Percentiles rank a stretch among this genome's conserved stretches.
phyloP scores from a whole-genome alignment of 2,888 invertebrate species.

The Panopea generosa region DNA sequence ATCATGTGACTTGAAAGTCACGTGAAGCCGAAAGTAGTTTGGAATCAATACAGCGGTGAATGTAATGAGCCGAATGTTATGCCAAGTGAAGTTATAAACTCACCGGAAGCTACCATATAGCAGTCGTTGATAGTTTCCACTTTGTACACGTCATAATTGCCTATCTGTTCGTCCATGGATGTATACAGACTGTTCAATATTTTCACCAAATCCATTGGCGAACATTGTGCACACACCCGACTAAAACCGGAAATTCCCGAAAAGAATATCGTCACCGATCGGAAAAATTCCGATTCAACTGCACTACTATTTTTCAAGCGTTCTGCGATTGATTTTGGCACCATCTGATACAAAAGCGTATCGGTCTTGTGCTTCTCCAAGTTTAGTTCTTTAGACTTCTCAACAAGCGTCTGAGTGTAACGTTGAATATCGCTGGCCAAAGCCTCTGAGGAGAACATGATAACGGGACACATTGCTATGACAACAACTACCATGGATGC shows the following conservation, averaged over 20 bases:
- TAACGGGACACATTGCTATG: conserved; percentile 66
- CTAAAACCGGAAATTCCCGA: conserved; percentile 71
- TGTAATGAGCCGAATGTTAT: too few relatives aligned
- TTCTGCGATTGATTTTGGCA: conserved; percentile 71
- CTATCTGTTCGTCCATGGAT: conserved; percentile 67
- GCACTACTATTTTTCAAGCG: conserved; percentile 63
- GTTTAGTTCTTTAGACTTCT: conserved; percentile 70
- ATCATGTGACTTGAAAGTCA: too few relatives aligned
- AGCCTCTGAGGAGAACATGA: conserved; percentile 65
- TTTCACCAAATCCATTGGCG: conserved; percentile 69
- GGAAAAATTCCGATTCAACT: conserved; percentile 73
- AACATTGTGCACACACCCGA: conserved; percentile 56
- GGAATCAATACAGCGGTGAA: too few relatives aligned
- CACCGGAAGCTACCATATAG: conserved; percentile 77
- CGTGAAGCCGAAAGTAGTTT: too few relatives aligned
- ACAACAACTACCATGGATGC: conserved; percentile 64
- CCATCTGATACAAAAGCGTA: conserved; percentile 72
- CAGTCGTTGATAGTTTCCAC: conserved; percentile 76
- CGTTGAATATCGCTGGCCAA: conserved; percentile 73
- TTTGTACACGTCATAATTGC: conserved; percentile 72
- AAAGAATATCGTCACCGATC: conserved; percentile 73
- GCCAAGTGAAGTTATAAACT: too few relatives aligned
- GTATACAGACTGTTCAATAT: conserved; percentile 71
- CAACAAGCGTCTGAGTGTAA: conserved; percentile 73
- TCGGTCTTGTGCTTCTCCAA: conserved; percentile 70